A percentile compares a stretch with the other conserved stretches of the same genome.
Conservation (phyloP, 2,113 vertebrate genomes). For the Melospiza melodia region DNA sequence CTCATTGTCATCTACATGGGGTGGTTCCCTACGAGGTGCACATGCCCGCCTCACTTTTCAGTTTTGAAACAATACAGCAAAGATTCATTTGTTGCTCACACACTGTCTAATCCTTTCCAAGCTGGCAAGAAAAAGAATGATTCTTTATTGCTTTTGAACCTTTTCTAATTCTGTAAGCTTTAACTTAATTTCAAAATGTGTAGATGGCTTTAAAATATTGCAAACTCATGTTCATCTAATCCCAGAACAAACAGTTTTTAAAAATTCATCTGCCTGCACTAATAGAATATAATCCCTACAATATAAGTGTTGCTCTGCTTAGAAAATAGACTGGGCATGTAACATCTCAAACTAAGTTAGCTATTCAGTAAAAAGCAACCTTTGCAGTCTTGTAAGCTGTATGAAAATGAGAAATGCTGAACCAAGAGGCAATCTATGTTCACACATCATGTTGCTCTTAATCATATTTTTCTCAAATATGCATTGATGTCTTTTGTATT, state of each 20-base stretch:
- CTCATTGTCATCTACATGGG: not conserved
- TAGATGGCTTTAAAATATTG: constrained; percentile 32
- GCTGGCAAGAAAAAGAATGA: not conserved
- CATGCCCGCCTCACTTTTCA: not conserved
- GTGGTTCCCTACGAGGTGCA: not conserved
- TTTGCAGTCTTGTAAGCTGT: not conserved
- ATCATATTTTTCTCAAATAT: constrained; percentile 51
- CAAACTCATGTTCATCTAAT: constrained; percentile 35
- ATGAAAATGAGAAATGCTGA: constrained; percentile 39
- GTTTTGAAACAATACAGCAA: not conserved
- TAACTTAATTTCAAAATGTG: constrained; percentile 4
- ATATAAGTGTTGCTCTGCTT: constrained; percentile 38
- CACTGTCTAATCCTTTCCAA: not conserved
- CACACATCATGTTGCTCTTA: not conserved
- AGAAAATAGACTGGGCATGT: not conserved
- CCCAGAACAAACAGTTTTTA: constrained; percentile 46
- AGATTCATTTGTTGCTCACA: not conserved
- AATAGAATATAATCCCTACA: constrained; percentile 48
- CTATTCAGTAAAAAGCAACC: not conserved
- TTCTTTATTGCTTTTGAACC: not conserved
- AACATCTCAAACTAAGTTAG: not conserved
- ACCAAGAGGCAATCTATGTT: constrained; percentile 7
- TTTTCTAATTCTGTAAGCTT: not conserved
- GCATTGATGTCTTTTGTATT: constrained; percentile 34
- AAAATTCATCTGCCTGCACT: constrained; percentile 43